Conservation (phyloP, 2,888 invertebrate genomes). For the Pandemis heparana region DNA sequence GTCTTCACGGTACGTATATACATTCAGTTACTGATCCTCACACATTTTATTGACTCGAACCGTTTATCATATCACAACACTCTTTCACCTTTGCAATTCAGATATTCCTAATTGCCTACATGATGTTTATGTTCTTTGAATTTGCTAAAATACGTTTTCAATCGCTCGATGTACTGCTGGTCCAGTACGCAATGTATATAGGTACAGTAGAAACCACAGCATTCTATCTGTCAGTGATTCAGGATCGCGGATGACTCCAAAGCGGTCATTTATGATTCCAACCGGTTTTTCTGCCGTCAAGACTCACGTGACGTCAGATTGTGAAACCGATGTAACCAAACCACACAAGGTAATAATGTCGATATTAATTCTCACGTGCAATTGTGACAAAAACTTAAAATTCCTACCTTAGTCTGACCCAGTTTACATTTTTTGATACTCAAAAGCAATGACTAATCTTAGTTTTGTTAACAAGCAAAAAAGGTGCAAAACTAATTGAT, state of each 20-base stretch:
- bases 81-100: neutral
- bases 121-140: neutral
- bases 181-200: slow-evolving; percentile 18
- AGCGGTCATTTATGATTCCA: slow-evolving; percentile 72
- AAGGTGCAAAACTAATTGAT: slow-evolving; percentile 7
- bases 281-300: slow-evolving; percentile 76
- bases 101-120: no score
- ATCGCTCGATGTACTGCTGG: neutral
- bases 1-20: slow-evolving; percentile 1
- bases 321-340: slow-evolving; percentile 58
- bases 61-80: neutral
- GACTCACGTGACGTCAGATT: slow-evolving; percentile 68
- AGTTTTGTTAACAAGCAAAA: neutral
- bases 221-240: slow-evolving; percentile 62
- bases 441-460: slow-evolving; percentile 8
- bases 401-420: neutral
- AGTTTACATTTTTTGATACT: slow-evolving; percentile 5
- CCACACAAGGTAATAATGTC: slow-evolving; percentile 61
- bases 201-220: slow-evolving; percentile 55
- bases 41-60: neutral
- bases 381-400: neutral
- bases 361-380: slow-evolving; percentile 1
- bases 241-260: slow-evolving; percentile 71
- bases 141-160: neutral
- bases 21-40: slow-evolving; percentile 2